phyloP scores from a whole-genome alignment of 2,113 vertebrate genomes.

The Sceloporus undulatus region DNA sequence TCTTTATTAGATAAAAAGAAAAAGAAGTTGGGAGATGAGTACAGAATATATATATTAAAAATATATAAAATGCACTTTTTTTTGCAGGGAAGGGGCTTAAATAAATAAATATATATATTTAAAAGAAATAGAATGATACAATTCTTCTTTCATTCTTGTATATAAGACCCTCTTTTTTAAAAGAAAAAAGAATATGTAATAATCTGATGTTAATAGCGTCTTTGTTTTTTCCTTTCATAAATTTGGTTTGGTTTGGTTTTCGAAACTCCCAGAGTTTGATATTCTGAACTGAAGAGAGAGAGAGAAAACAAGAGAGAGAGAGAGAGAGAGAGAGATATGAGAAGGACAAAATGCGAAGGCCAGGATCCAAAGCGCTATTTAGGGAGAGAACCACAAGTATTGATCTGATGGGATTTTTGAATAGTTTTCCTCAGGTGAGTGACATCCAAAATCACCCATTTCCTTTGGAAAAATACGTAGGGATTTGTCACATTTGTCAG shows the following conservation, averaged over 20 bases:
- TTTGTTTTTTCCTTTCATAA: conserved; percentile 8
- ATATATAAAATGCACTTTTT: conserved; percentile 78
- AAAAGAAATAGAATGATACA: conserved; percentile 54
- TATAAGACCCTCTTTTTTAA: conserved; percentile 61
- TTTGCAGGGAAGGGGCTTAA: conserved; percentile 64
- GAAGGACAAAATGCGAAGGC: background rate
- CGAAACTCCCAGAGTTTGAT: background rate
- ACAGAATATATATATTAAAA: conserved; percentile 28
- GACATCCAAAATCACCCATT: no score
- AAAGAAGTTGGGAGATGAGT: conserved; percentile 60
- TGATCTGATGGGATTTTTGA: background rate
- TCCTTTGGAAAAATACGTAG: no score
- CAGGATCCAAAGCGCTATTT: background rate
- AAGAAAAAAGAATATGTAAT: background rate
- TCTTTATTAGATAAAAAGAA: conserved; percentile 58
- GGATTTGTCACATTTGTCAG: no score
- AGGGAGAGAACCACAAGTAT: no score
- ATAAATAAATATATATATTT: conserved; percentile 51
- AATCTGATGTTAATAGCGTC: background rate
- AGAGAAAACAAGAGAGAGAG: background rate
- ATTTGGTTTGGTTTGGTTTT: background rate
- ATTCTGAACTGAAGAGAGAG: background rate
- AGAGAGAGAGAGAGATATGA: no score
- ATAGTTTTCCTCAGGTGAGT: no score
- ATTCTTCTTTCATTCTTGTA: conserved; percentile 68